Evolutionary conservation across 2,797 vertebrate species (phyloP).

Genomic region (Sebastes matsubarae): DNA sequence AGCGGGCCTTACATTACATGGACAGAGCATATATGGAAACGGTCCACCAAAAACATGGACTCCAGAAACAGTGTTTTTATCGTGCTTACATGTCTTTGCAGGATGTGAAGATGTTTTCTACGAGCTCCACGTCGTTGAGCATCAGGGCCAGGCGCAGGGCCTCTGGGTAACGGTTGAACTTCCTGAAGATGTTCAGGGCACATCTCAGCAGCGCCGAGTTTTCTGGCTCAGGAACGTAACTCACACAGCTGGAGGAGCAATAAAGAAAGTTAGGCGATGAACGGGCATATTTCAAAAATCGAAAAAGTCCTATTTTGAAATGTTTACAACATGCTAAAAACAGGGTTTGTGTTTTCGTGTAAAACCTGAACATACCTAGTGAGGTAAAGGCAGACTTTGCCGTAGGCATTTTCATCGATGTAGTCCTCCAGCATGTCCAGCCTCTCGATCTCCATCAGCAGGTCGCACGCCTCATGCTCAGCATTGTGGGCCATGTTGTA

Average conservation of each 20-base stretch:
- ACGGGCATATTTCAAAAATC: neutral
- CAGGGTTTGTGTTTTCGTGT: neutral
- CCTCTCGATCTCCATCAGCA: constrained; percentile 98
- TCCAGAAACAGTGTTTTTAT: neutral
- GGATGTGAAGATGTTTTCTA: constrained; percentile 98
- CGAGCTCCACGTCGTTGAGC: constrained; percentile 96
- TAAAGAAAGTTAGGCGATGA: neutral
- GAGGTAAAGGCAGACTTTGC: constrained; percentile 98
- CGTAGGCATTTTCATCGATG: constrained; percentile 95
- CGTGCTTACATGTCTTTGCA: constrained; percentile 96
- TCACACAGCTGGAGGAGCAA: constrained; percentile 88
- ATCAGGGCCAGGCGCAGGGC: constrained; percentile 96
- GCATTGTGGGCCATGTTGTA: constrained; percentile 99
- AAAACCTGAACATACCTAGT: constrained; percentile 85
- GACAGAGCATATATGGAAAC: neutral
- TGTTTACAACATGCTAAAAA: neutral
- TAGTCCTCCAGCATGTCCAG: constrained; percentile 97
- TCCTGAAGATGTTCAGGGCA: constrained; percentile 95
- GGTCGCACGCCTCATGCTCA: constrained; percentile 96
- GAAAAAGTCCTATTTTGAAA: neutral
- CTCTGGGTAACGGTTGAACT: constrained; percentile 95
- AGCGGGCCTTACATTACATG: neutral
- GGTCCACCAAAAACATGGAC: neutral
- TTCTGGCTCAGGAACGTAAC: constrained; percentile 96
- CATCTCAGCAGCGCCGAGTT: constrained; percentile 95